Evolutionary conservation across 2,113 vertebrate species (phyloP).

Genomic region (human (Homo sapiens)): GRCh38 chr1:171383001-171383500

Average conservation of each 20-base stretch:
- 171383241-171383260: no score
- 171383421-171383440: neutral
- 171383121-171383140: neutral
- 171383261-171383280: no score
- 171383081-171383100: neutral
- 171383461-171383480: neutral
- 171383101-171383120: neutral
- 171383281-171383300: neutral
- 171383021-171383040: no score
- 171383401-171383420: neutral
- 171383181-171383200: no score
- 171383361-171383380: neutral
- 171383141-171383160: neutral
- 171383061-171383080: neutral
- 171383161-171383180: no score
- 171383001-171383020: no score
- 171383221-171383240: no score
- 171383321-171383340: neutral
- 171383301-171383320: neutral
- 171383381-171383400: neutral
- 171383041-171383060: neutral
- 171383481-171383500: neutral
- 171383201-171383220: no score
- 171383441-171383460: neutral
- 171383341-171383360: neutral